These are phyloP conservation scores for Caenorhabditis drosophilae DNA, from an alignment of 2,888 invertebrate species.

Conservation along the genomic window DNA sequence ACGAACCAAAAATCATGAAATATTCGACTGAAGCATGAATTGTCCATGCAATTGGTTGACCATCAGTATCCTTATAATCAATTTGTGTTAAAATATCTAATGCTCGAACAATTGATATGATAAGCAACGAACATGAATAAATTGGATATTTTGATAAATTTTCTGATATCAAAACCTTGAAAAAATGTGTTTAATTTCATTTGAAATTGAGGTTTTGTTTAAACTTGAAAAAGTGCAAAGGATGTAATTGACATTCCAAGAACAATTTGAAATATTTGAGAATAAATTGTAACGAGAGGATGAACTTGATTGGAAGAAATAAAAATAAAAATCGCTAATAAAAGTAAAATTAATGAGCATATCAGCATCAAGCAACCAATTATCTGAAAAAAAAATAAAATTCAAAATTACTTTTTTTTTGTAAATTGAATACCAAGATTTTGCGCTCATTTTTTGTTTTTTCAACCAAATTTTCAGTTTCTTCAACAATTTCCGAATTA, in stretches of 20 bases:
- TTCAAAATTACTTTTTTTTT: too few relatives aligned
- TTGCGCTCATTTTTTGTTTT: background rate
- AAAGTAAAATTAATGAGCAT: slow-evolving; percentile 2
- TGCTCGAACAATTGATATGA: slow-evolving; percentile 17
- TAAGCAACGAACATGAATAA: slow-evolving; percentile 12
- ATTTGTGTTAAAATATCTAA: slow-evolving; percentile 34
- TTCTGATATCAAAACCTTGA: slow-evolving; percentile 26
- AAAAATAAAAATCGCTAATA: slow-evolving; percentile 22
- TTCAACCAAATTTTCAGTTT: background rate
- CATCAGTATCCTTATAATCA: slow-evolving; percentile 29
- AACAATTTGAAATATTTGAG: slow-evolving; percentile 30
- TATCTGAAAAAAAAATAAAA: too few relatives aligned
- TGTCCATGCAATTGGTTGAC: slow-evolving; percentile 28
- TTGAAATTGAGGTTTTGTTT: background rate
- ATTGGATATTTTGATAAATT: slow-evolving; percentile 17
- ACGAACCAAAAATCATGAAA: slow-evolving; percentile 21
- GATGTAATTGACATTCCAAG: slow-evolving; percentile 30
- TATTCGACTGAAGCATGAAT: slow-evolving; percentile 34
- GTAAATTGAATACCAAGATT: too few relatives aligned
- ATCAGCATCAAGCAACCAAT: background rate
- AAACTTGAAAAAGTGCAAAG: slow-evolving; percentile 31
- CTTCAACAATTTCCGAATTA: slow-evolving; percentile 10
- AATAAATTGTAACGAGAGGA: slow-evolving; percentile 34
- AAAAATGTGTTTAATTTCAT: background rate
- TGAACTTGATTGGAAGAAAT: slow-evolving; percentile 13